Evolutionary conservation across 2,888 invertebrate genomes (phyloP).

Genomic region (Tolmerus cingulatus): DNA sequence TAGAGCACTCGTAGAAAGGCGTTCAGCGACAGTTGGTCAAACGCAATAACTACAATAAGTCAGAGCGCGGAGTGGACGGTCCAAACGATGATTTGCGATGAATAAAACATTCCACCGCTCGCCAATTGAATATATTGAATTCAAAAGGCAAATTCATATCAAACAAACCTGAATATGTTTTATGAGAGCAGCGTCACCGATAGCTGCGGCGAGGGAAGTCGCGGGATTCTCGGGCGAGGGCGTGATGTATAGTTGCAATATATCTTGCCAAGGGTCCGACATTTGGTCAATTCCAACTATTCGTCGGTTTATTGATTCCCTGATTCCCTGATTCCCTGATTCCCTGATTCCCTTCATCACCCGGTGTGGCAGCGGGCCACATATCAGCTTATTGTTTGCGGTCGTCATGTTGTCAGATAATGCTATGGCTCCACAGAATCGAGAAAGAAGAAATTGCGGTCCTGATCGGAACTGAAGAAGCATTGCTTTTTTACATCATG

Average conservation of each 20-base stretch:
- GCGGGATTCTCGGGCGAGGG: background rate
- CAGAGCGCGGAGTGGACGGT: background rate
- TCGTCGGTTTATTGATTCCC: constrained; percentile 20
- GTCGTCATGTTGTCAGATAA: background rate
- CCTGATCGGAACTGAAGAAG: background rate
- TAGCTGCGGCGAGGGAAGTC: background rate
- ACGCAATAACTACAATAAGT: constrained; percentile 25
- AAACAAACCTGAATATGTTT: constrained; percentile 14
- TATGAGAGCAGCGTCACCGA: background rate
- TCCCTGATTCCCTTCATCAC: constrained; percentile 18
- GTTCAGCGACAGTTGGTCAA: constrained; percentile 22
- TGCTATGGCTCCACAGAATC: background rate
- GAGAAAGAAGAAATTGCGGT: background rate
- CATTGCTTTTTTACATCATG: background rate
- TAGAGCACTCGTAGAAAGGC: background rate
- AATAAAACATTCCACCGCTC: constrained; percentile 22
- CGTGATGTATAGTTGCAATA: constrained; percentile 21
- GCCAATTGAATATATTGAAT: constrained; percentile 37
- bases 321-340: no score
- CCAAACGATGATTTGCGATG: constrained; percentile 30
- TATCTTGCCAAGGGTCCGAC: constrained; percentile 7
- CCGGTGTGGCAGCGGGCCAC: background rate
- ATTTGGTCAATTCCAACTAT: constrained; percentile 19
- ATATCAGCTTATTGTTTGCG: constrained; percentile 14
- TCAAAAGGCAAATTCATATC: constrained; percentile 36